These are phyloP conservation scores for Drosophila bocki DNA, from an alignment of 1,140 invertebrate species.

Conservation along the genomic window DNA sequence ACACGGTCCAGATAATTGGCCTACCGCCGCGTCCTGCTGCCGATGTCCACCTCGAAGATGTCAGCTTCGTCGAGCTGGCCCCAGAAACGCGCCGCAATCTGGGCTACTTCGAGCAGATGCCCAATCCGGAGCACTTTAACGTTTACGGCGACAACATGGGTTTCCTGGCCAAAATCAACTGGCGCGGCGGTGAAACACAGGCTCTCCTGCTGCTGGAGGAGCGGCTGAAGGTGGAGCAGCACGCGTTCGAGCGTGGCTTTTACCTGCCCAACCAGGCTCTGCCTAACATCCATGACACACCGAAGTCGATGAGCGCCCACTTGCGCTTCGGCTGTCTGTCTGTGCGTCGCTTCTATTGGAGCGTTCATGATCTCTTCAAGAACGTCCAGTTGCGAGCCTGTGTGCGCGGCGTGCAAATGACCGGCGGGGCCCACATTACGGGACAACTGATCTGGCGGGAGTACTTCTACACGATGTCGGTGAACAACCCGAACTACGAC, in stretches of 20 bases:
- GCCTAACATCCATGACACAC: slow-evolving; percentile 89
- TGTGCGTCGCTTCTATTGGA: slow-evolving; percentile 88
- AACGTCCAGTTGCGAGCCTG: slow-evolving; percentile 86
- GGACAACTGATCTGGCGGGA: slow-evolving; percentile 92
- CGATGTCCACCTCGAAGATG: slow-evolving; percentile 86
- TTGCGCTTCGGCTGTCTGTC: slow-evolving; percentile 89
- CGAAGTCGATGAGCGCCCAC: slow-evolving; percentile 89
- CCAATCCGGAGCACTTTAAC: slow-evolving; percentile 88
- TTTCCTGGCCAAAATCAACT: slow-evolving; percentile 80
- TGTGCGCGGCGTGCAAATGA: slow-evolving; percentile 59
- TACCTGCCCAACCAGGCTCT: slow-evolving; percentile 89
- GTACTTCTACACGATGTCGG: slow-evolving; percentile 92
- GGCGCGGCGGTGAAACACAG: slow-evolving; percentile 89
- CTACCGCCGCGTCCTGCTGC: slow-evolving; percentile 87
- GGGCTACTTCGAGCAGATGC: slow-evolving; percentile 86
- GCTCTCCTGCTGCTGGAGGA: slow-evolving; percentile 87
- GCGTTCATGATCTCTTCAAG: slow-evolving; percentile 87
- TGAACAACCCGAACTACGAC: slow-evolving; percentile 88
- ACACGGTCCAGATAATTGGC: slow-evolving; percentile 88
- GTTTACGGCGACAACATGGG: slow-evolving; percentile 85
- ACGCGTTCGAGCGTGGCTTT: slow-evolving; percentile 87
- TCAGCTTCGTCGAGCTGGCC: slow-evolving; percentile 86
- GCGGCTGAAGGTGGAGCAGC: slow-evolving; percentile 87
- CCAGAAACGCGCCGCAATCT: slow-evolving; percentile 85
- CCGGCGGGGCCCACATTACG: slow-evolving; percentile 85